These are phyloP conservation scores for Timema cristinae DNA, from an alignment of 2,888 invertebrate genomes.

Conservation along the genomic window DNA sequence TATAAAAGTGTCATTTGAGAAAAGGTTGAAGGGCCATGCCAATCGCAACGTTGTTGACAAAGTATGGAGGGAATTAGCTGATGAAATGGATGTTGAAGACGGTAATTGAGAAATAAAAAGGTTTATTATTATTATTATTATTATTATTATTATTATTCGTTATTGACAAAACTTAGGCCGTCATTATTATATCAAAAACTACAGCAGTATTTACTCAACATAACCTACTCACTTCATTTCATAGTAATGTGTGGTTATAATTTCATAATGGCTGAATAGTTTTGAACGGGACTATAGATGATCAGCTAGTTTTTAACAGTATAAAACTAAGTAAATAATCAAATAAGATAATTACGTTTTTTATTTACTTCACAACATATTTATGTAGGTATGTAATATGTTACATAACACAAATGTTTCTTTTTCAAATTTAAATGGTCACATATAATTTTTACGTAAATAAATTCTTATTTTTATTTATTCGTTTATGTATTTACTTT, in stretches of 20 bases:
- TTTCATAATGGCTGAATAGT: neutral
- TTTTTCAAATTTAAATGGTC: slow-evolving; percentile 2
- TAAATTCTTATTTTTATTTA: neutral
- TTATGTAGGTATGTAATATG: slow-evolving; percentile 2
- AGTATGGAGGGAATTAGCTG: neutral
- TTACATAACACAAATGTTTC: neutral
- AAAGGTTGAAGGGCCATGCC: slow-evolving; percentile 5
- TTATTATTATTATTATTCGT: neutral
- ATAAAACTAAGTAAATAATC: neutral
- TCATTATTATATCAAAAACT: neutral
- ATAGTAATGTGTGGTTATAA: neutral
- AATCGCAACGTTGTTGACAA: neutral
- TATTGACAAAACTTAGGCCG: neutral
- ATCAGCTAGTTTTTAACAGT: neutral
- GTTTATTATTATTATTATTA: neutral
- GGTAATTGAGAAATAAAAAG: too few relatives aligned
- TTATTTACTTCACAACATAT: neutral
- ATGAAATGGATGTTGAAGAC: too few relatives aligned
- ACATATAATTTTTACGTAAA: neutral
- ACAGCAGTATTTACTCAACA: slow-evolving; percentile 2
- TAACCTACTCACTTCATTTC: neutral
- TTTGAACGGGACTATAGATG: slow-evolving; percentile 4
- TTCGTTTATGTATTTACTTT: neutral
- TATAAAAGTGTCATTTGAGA: neutral
- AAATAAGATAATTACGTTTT: neutral